phyloP scores from a whole-genome alignment of 2,888 invertebrate species.

The Callyntrura guangdongensis region DNA sequence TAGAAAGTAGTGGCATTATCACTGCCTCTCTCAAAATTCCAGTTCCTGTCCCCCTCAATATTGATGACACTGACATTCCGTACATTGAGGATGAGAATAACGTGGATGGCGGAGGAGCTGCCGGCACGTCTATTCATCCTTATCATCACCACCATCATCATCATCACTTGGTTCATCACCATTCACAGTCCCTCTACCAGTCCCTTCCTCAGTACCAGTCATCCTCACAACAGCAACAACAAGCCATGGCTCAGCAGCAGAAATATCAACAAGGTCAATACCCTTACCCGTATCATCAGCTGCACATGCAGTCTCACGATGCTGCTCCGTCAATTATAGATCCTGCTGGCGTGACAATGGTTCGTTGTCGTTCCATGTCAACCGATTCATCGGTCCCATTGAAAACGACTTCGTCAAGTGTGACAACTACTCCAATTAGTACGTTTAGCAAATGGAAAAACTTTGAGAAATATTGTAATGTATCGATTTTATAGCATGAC shows the following conservation, averaged over 20 bases:
- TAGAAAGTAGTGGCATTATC: slow-evolving; percentile 88
- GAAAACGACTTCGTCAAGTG: slow-evolving; percentile 76
- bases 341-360: slow-evolving; percentile 24
- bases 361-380: slow-evolving; percentile 78
- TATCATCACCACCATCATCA: slow-evolving; percentile 57
- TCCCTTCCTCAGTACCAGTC: slow-evolving; percentile 25
- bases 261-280: slow-evolving; percentile 41
- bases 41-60: slow-evolving; percentile 87
- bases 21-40: slow-evolving; percentile 94
- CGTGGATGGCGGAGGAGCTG: slow-evolving; percentile 54
- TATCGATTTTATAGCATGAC: no score
- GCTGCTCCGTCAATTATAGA: background rate
- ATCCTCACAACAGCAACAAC: slow-evolving; percentile 17
- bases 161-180: slow-evolving; percentile 63
- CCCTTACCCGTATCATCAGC: slow-evolving; percentile 27
- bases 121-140: background rate
- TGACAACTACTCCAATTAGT: slow-evolving; percentile 79
- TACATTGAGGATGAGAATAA: slow-evolving; percentile 88
- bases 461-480: background rate
- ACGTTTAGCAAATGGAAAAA: background rate
- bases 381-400: slow-evolving; percentile 79
- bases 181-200: slow-evolving; percentile 65
- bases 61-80: slow-evolving; percentile 90
- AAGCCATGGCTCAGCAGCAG: background rate
- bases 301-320: slow-evolving; percentile 38